phyloP scores from a whole-genome alignment of 2,888 invertebrate species.

The Thecocarcelia acutangulata region DNA sequence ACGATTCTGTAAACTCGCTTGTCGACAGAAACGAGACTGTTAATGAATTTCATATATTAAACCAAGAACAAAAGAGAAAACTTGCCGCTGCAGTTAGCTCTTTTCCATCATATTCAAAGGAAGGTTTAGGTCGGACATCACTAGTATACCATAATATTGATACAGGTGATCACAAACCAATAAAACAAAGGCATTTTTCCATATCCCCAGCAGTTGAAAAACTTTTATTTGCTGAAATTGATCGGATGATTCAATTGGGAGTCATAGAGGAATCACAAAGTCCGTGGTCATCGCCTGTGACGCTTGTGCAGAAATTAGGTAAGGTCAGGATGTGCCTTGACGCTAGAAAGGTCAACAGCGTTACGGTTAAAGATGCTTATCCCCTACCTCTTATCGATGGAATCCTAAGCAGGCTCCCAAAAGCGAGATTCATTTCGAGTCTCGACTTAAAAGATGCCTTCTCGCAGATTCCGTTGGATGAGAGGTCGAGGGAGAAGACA shows the following conservation, averaged over 20 bases:
- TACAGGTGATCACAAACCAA: neutral
- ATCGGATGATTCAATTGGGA: neutral
- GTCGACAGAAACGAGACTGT: no score
- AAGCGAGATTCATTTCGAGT: slow-evolving; percentile 15
- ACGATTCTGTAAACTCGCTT: no score
- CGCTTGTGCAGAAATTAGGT: no score
- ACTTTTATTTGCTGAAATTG: neutral
- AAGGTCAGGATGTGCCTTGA: no score
- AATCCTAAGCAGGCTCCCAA: neutral
- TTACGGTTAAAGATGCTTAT: no score
- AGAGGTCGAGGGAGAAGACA: no score
- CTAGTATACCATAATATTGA: neutral
- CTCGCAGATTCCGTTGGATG: no score
- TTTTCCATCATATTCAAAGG: neutral
- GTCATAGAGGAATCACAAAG: neutral
- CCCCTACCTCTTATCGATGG: no score
- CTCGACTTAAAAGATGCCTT: slow-evolving; percentile 28
- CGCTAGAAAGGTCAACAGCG: no score
- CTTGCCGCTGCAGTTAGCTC: neutral
- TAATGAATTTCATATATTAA: neutral
- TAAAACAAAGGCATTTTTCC: neutral
- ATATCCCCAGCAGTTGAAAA: slow-evolving; percentile 3
- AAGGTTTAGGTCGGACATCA: neutral
- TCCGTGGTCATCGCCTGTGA: no score
- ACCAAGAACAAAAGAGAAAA: neutral